These are phyloP conservation scores for Mesorhabditis spiculigera DNA, from an alignment of 2,888 invertebrate genomes.

Conservation along the genomic window DNA sequence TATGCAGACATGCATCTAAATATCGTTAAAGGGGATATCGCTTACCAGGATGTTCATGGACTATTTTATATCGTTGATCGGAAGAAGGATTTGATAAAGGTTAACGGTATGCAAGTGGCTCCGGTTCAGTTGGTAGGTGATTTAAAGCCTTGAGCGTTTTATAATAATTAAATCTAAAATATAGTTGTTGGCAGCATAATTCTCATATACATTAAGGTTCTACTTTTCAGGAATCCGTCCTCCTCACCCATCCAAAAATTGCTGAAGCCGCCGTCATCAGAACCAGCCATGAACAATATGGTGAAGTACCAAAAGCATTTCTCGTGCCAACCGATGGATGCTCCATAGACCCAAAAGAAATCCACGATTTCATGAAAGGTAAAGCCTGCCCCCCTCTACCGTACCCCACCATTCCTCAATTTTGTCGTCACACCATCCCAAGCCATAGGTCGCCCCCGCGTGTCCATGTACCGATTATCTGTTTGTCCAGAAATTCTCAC, in stretches of 20 bases:
- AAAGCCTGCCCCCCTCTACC: neutral
- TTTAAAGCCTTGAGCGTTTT: too few relatives aligned
- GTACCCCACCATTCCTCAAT: too few relatives aligned
- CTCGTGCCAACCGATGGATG: slow-evolving; percentile 22
- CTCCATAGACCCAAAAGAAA: neutral
- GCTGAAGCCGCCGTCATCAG: slow-evolving; percentile 79
- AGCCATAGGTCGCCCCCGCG: too few relatives aligned
- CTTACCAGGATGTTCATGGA: slow-evolving; percentile 75
- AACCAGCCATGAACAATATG: slow-evolving; percentile 66
- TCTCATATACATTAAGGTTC: neutral
- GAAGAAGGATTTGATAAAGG: slow-evolving; percentile 84
- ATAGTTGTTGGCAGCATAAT: neutral
- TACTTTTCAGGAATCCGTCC: slow-evolving; percentile 69
- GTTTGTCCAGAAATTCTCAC: too few relatives aligned
- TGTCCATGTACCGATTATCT: too few relatives aligned
- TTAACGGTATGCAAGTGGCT: slow-evolving; percentile 78
- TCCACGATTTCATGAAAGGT: neutral
- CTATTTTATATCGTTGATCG: slow-evolving; percentile 80
- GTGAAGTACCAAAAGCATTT: slow-evolving; percentile 60
- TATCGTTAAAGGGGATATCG: slow-evolving; percentile 75
- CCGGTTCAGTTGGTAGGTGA: slow-evolving; percentile 41
- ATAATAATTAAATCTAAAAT: neutral
- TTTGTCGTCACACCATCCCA: too few relatives aligned
- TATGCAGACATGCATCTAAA: neutral
- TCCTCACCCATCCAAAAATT: slow-evolving; percentile 71